phyloP scores from a whole-genome alignment of 2,797 vertebrate genomes.

The Sebastes diploproa region DNA sequence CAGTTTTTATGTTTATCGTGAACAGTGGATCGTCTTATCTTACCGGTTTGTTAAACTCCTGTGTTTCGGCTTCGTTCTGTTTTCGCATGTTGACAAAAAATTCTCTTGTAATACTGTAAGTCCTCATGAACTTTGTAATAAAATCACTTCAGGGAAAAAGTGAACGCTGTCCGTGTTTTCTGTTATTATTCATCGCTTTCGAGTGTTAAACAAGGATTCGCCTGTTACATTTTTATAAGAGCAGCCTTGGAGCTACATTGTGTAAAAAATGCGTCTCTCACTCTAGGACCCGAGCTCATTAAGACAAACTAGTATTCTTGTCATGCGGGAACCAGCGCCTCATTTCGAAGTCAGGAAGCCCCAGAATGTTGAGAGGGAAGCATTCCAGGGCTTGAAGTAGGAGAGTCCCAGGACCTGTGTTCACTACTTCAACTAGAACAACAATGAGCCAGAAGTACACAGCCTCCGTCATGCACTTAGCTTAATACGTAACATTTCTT shows the following conservation, averaged over 20 bases:
- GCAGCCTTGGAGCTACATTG: constrained; percentile 59
- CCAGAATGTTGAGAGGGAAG: constrained; percentile 55
- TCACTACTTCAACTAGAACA: constrained; percentile 53
- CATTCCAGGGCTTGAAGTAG: constrained; percentile 56
- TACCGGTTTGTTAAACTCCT: constrained; percentile 90
- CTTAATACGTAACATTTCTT: constrained; percentile 43
- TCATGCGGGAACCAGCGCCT: constrained; percentile 52
- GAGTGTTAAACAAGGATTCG: constrained; percentile 55
- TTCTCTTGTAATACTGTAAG: constrained; percentile 97
- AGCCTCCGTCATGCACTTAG: constrained; percentile 43
- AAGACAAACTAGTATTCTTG: constrained; percentile 59
- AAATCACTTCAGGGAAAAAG: constrained; percentile 88
- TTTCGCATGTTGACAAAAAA: constrained; percentile 93
- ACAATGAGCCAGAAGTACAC: constrained; percentile 47
- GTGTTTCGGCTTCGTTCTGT: constrained; percentile 86
- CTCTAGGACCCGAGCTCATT: constrained; percentile 63
- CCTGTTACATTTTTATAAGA: constrained; percentile 58
- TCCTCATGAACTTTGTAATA: constrained; percentile 98
- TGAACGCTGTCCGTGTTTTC: constrained; percentile 52
- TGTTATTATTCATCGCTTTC: constrained; percentile 57
- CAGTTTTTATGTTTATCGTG: constrained; percentile 86
- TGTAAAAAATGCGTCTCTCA: constrained; percentile 50
- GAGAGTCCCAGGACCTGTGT: constrained; percentile 71
- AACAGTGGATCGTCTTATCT: constrained; percentile 87
- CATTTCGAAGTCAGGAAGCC: constrained; percentile 66